A percentile compares a stretch with the other conserved stretches of the same genome.
These are phyloP conservation scores for Hypsopygia costalis DNA, from an alignment of 2,888 invertebrate genomes.

Conservation along the genomic window DNA sequence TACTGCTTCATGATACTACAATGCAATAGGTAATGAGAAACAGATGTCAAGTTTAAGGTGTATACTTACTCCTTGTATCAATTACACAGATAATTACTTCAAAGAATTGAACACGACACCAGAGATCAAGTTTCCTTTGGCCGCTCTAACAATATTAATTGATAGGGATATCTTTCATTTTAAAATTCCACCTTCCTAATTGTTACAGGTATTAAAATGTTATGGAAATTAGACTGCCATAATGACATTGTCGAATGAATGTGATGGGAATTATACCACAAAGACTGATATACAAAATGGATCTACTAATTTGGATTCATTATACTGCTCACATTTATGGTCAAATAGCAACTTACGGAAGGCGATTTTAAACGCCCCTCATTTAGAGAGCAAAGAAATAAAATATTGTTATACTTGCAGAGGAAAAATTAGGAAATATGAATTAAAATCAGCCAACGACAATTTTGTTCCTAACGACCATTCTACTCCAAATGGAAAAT, in stretches of 20 bases:
- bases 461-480: conserved; percentile 56
- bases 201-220: conserved; percentile 32
- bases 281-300: conserved; percentile 37
- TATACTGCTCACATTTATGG: conserved; percentile 70
- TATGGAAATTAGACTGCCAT: conserved; percentile 23
- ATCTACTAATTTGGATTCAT: conserved; percentile 54
- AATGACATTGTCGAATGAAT: conserved; percentile 54
- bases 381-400: conserved; percentile 44
- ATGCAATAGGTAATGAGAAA: too few species aligned
- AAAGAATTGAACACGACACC: too few species aligned
- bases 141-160: too few species aligned
- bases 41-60: too few species aligned
- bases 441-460: conserved; percentile 39
- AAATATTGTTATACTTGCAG: conserved; percentile 66
- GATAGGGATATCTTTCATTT: too few species aligned
- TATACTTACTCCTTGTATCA: too few species aligned
- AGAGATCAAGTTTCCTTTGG: too few species aligned
- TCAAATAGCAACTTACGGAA: conserved; percentile 54
- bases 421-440: conserved; percentile 72
- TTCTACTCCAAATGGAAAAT: conserved; percentile 59
- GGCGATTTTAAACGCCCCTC: conserved; percentile 46
- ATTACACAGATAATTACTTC: too few species aligned
- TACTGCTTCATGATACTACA: too few species aligned
- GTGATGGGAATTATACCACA: conserved; percentile 37
- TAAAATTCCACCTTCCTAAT: background rate